Base-by-base conservation (phyloP, 2,797 vertebrate genomes). In the Acanthornis magna region DNA sequence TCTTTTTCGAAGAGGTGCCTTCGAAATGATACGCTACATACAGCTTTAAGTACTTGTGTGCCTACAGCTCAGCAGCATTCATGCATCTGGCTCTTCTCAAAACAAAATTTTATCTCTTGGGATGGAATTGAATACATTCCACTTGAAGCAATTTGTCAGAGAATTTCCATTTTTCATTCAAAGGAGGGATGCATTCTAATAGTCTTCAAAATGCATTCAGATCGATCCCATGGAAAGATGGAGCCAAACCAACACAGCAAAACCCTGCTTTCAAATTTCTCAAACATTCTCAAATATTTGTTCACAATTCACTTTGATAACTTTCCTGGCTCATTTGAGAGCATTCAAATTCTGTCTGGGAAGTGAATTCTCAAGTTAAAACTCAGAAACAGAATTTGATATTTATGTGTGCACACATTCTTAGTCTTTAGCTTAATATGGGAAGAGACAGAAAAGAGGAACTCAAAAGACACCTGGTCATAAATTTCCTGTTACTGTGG, bases 91-190 rank as follows among this genome's bases (percentile, higher is more conserved):
- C n/a, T 94, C 81, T 86, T 42, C 63, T 74, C 55, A 82, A 79
- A 88, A 79, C 55, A 89, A 85, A 94, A 81, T 57, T 9, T n/a
- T 80, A 13, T 79, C 63, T 86, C 71, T 66, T 43, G 42, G 76
- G 81, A 57, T 73, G 25, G 60, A 86, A 86, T 13, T n/a, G 47
- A 91, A 90, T 36, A 54, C 50, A 38, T 81, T 92, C 26, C 25
- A 48, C 70, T 91, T 80, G 29, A 79, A 87, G 73, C 50, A 58
- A 88, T 95, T 91, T 92, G 61, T 63, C 65, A 94, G 65, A 73
- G 14, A 89, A 85, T 74, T 89, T n/a, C 22, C 21, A 32, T 87
- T 87, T 93, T 89, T 85, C 65, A 60, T 79, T 51, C 45, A 70
- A 87, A 91, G 38, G 22, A 87, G 13, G 30, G 32, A 84, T 65